Evolutionary conservation across 2,113 vertebrate genomes (phyloP).

Genomic region (Varanus komodoensis): DNA sequence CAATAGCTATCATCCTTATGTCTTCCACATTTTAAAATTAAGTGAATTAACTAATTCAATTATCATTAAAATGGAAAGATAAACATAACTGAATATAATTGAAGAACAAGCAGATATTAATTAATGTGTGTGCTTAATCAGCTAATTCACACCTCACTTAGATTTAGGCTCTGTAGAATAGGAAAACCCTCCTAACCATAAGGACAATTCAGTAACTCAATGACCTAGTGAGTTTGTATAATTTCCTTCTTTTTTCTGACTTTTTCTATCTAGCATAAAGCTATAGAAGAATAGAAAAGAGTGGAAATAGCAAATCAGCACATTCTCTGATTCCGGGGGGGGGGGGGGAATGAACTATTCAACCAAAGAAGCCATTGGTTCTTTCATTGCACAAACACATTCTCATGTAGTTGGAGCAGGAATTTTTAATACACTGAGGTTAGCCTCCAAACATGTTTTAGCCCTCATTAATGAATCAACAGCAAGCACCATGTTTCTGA

Average conservation of each 20-base stretch:
- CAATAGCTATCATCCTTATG: not conserved
- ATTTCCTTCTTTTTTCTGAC: not conserved
- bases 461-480: not conserved
- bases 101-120: slow-evolving; percentile 11
- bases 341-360: not conserved
- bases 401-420: not conserved
- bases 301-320: not conserved
- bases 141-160: slow-evolving; percentile 7
- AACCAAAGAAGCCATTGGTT: not conserved
- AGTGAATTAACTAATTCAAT: slow-evolving; percentile 2
- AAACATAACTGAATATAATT: slow-evolving; percentile 9
- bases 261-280: not conserved
- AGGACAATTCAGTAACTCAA: not conserved
- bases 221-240: not conserved
- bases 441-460: not conserved
- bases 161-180: not conserved
- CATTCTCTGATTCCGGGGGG: not conserved
- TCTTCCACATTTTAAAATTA: not conserved
- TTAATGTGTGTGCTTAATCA: slow-evolving; percentile 26
- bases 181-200: not conserved
- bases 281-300: not conserved
- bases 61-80: slow-evolving; percentile 2
- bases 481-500: not conserved
- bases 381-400: not conserved
- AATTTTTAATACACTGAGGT: not conserved